phyloP scores from a whole-genome alignment of 2,113 vertebrate genomes.

The Mesitornis unicolor region DNA sequence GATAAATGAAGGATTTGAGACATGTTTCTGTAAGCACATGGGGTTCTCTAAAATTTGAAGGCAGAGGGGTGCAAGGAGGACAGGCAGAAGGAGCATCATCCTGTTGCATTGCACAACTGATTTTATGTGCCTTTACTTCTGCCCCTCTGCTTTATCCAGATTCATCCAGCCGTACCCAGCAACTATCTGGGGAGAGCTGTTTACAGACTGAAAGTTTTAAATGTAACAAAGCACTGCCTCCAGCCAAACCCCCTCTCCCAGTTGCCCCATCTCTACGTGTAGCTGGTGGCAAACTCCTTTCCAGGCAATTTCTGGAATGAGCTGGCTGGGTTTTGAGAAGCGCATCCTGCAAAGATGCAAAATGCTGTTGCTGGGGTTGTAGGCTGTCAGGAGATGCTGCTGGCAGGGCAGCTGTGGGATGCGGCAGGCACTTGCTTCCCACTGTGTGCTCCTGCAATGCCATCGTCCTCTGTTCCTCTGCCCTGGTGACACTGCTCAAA shows the following conservation, averaged over 20 bases:
- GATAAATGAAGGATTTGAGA: background rate
- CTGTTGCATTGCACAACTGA: background rate
- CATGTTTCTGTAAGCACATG: background rate
- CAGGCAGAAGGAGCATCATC: background rate
- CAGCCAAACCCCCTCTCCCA: background rate
- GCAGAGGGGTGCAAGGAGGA: background rate
- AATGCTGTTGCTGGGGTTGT: accelerated
- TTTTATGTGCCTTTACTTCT: background rate
- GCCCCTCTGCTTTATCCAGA: background rate
- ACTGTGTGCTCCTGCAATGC: accelerated
- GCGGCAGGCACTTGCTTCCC: accelerated
- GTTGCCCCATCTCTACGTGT: background rate
- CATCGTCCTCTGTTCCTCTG: background rate
- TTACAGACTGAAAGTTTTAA: background rate
- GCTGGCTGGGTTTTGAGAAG: background rate
- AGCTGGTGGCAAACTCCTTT: background rate
- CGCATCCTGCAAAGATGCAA: background rate
- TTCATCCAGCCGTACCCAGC: background rate
- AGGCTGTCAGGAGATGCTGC: background rate
- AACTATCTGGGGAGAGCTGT: background rate
- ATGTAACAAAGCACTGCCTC: background rate
- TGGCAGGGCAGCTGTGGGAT: background rate
- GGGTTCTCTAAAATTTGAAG: background rate
- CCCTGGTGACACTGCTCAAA: background rate
- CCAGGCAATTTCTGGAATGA: background rate